Conservation (phyloP, 1,140 invertebrate genomes). For the Plutomurus gul region DNA sequence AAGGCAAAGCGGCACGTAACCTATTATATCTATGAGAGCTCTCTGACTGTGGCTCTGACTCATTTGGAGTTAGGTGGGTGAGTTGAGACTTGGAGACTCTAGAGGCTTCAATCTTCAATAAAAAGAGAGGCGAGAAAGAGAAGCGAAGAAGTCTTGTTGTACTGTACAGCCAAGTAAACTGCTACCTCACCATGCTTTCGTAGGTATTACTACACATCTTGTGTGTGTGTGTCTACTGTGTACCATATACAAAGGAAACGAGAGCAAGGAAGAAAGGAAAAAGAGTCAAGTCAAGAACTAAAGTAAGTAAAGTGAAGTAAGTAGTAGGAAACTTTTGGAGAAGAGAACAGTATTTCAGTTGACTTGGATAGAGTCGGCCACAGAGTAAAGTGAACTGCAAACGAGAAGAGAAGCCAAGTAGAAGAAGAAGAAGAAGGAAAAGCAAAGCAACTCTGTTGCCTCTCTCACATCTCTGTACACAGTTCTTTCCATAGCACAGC, state of each 20-base stretch:
- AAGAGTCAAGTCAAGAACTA: slow-evolving; percentile 2
- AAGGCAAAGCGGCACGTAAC: not conserved
- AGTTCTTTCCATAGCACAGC: too few relatives aligned
- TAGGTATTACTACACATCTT: too few relatives aligned
- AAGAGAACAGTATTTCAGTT: slow-evolving; percentile 16
- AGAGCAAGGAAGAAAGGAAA: not conserved
- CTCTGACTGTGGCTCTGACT: not conserved
- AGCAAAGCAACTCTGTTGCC: not conserved
- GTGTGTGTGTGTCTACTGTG: too few relatives aligned
- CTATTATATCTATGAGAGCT: not conserved
- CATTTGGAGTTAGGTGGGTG: slow-evolving; percentile 1
- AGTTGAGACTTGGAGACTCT: slow-evolving; percentile 5
- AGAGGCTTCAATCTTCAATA: not conserved
- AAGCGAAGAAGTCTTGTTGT: not conserved
- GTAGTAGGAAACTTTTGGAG: not conserved
- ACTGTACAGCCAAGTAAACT: too few relatives aligned
- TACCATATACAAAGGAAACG: not conserved
- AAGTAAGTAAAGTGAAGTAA: slow-evolving; percentile 17
- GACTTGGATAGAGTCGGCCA: not conserved
- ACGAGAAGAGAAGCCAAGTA: not conserved
- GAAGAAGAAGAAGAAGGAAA: too few relatives aligned
- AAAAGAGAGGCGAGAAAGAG: not conserved
- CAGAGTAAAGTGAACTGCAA: not conserved
- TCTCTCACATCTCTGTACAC: too few relatives aligned
- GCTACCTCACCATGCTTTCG: too few relatives aligned